These are phyloP conservation scores for Diorhabda sublineata DNA, from an alignment of 1,140 invertebrate species.

Conservation along the genomic window DNA sequence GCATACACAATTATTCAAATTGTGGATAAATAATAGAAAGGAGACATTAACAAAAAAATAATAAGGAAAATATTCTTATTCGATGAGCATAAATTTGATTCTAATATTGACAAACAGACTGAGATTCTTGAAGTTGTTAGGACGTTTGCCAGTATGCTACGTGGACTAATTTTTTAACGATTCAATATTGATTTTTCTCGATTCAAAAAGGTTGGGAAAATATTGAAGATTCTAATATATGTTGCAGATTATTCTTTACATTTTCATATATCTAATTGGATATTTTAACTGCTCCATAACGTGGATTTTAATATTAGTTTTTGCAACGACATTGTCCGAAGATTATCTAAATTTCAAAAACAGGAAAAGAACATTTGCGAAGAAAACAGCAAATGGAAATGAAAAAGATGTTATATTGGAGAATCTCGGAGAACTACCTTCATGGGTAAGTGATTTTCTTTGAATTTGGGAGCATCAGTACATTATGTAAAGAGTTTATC, in stretches of 20 bases:
- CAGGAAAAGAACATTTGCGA: constrained; percentile 13
- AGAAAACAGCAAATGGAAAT: constrained; percentile 17
- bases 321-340: constrained; percentile 12
- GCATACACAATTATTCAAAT: too few species aligned
- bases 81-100: too few species aligned
- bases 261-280: constrained; percentile 17
- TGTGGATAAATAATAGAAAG: too few species aligned
- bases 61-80: too few species aligned
- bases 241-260: constrained; percentile 8
- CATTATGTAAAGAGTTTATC: background rate
- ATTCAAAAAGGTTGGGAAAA: too few species aligned
- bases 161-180: too few species aligned
- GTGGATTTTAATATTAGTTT: constrained; percentile 22
- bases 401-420: constrained; percentile 29
- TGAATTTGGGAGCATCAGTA: too few species aligned
- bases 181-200: too few species aligned
- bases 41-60: too few species aligned
- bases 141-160: too few species aligned
- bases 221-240: background rate
- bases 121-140: too few species aligned
- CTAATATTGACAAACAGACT: too few species aligned
- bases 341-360: background rate
- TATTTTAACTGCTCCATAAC: constrained; percentile 21
- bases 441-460: constrained; percentile 26
- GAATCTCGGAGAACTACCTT: constrained; percentile 24